phyloP scores from a whole-genome alignment of 2,888 invertebrate genomes.

The Pherbina coryleti region DNA sequence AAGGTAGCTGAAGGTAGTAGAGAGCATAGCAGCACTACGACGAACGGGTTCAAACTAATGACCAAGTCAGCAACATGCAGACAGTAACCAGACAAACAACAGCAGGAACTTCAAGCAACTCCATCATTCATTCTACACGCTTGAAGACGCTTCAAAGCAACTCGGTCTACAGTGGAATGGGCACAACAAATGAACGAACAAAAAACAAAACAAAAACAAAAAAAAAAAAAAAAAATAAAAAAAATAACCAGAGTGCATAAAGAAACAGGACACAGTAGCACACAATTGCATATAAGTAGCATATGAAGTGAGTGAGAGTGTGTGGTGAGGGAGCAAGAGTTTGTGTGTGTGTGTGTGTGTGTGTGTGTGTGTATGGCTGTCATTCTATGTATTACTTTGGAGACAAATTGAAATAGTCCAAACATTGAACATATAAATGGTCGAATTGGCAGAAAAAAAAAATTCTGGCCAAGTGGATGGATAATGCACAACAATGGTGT shows the following conservation, averaged over 20 bases:
- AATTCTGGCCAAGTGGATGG: not conserved
- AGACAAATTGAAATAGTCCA: conserved; percentile 41
- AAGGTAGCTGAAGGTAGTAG: conserved; percentile 25
- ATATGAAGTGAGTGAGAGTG: too few relatives aligned
- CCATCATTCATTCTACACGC: conserved; percentile 56
- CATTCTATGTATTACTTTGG: not conserved
- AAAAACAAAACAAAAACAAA: too few relatives aligned
- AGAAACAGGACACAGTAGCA: conserved; percentile 36
- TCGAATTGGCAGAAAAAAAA: not conserved
- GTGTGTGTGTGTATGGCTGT: conserved; percentile 2
- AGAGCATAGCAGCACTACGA: conserved; percentile 31
- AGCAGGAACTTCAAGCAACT: conserved; percentile 50
- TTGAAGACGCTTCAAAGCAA: conserved; percentile 35
- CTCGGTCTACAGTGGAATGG: not conserved
- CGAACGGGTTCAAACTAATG: conserved; percentile 63
- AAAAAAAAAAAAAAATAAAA: not conserved
- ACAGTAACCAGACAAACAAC: conserved; percentile 64
- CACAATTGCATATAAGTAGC: conserved; percentile 7
- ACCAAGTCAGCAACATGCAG: conserved; percentile 62
- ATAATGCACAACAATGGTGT: not conserved
- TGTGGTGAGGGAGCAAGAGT: too few relatives aligned
- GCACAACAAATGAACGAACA: not conserved
- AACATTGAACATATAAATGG: conserved; percentile 7
- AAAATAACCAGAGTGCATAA: conserved; percentile 4
- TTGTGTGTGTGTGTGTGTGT: not conserved